Percentiles rank a stretch among this genome's conserved stretches.
Evolutionary conservation across 2,113 vertebrate genomes (phyloP).

Genomic region (Menidia beryllina): DNA sequence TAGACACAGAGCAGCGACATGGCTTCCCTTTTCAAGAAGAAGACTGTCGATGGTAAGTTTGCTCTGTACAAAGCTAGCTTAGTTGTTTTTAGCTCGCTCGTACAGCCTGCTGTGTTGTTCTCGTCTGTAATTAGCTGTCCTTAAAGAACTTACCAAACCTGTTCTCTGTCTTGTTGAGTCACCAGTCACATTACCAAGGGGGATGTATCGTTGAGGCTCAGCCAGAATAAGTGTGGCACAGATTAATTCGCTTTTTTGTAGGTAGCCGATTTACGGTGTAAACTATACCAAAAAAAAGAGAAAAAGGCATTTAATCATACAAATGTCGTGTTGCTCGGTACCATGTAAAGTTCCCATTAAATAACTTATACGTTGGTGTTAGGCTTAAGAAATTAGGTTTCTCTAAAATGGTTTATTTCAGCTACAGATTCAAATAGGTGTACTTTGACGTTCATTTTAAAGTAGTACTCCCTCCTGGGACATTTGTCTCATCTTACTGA

Average conservation of each 20-base stretch:
- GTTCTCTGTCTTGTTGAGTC: constrained; percentile 51
- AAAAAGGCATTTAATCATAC: background rate
- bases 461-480: background rate
- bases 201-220: background rate
- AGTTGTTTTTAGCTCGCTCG: constrained; percentile 65
- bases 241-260: background rate
- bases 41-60: constrained; percentile 94
- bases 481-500: background rate
- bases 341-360: background rate
- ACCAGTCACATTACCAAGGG: background rate
- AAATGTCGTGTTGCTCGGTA: background rate
- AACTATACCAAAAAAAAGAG: background rate
- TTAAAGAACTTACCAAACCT: constrained; percentile 55
- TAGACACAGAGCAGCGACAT: constrained; percentile 71
- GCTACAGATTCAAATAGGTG: background rate
- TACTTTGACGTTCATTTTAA: background rate
- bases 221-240: background rate
- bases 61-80: constrained; percentile 56
- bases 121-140: background rate
- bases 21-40: constrained; percentile 96
- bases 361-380: background rate
- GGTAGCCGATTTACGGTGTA: background rate
- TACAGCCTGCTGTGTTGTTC: constrained; percentile 15
- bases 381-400: background rate
- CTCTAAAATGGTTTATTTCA: background rate